Conservation (phyloP, 2,113 vertebrate genomes). For the Burhinus bistriatus region DNA sequence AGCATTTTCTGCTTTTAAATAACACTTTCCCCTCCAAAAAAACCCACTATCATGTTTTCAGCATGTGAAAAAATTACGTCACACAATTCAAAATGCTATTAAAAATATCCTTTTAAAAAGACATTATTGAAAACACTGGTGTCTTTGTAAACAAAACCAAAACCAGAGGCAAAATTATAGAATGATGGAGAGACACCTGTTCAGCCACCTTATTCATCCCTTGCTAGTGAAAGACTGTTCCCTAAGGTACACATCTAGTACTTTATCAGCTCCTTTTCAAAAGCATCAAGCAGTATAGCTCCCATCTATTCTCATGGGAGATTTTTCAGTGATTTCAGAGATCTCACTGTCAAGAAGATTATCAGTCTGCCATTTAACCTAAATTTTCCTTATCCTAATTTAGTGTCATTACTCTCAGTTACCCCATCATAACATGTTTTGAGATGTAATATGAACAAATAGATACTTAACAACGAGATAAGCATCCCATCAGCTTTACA, state of each 20-base stretch:
- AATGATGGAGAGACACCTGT: background rate
- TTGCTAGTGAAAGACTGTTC: background rate
- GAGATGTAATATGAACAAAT: constrained; percentile 3
- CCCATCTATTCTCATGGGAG: background rate
- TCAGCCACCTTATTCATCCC: background rate
- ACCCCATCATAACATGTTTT: constrained; percentile 8
- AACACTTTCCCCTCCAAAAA: background rate
- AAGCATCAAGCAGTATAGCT: background rate
- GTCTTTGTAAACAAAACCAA: background rate
- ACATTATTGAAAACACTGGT: background rate
- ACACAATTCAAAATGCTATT: background rate
- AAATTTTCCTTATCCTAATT: background rate
- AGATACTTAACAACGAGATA: background rate
- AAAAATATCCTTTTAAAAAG: background rate
- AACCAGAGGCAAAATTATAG: background rate
- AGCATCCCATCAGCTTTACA: background rate
- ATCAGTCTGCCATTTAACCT: background rate
- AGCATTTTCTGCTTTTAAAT: background rate
- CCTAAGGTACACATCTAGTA: background rate
- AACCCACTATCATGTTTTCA: background rate
- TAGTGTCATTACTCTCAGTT: background rate
- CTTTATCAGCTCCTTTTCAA: background rate
- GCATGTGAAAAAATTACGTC: background rate
- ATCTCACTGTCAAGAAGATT: background rate
- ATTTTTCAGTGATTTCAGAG: background rate